Percentiles rank a stretch among this genome's conserved stretches.
These are phyloP conservation scores for Apomyelois bistriatella DNA, from an alignment of 2,888 invertebrate species.

Conservation along the genomic window DNA sequence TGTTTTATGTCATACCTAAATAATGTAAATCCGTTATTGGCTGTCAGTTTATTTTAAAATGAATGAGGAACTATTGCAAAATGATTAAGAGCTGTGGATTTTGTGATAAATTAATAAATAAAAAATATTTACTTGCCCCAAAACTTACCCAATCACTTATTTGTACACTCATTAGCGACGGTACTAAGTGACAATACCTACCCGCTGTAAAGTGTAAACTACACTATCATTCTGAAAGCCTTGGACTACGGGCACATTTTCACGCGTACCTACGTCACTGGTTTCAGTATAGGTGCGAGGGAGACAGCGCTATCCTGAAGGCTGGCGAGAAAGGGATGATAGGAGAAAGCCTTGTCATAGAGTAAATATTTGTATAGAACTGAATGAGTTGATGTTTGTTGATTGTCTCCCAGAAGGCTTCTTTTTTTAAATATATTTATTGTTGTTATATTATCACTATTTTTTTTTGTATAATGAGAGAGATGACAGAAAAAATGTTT, in stretches of 20 bases:
- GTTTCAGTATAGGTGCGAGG: slow-evolving; percentile 40
- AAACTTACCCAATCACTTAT: neutral
- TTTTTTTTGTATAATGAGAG: too few species aligned
- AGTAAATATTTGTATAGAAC: slow-evolving; percentile 24
- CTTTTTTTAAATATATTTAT: neutral
- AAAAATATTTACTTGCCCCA: too few species aligned
- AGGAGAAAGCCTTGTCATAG: slow-evolving; percentile 47
- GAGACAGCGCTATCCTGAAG: slow-evolving; percentile 30
- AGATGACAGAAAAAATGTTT: too few species aligned
- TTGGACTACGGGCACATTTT: slow-evolving; percentile 44
- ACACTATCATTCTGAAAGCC: slow-evolving; percentile 29
- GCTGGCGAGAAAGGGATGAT: slow-evolving; percentile 38
- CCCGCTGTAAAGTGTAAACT: slow-evolving; percentile 17
- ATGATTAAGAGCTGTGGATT: too few species aligned
- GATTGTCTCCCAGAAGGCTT: slow-evolving; percentile 15
- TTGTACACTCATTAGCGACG: slow-evolving; percentile 1
- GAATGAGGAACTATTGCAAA: too few species aligned
- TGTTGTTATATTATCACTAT: neutral
- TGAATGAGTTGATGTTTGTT: slow-evolving; percentile 12
- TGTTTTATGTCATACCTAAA: too few species aligned
- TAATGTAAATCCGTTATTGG: too few species aligned
- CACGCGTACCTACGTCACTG: slow-evolving; percentile 50
- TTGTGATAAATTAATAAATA: too few species aligned
- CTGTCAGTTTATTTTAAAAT: too few species aligned
- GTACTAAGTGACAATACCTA: slow-evolving; percentile 18